Percentiles rank a stretch among this genome's conserved stretches.
Evolutionary conservation across 2,797 vertebrate species (phyloP).

Genomic region (Sebastiscus albofasciatus): DNA sequence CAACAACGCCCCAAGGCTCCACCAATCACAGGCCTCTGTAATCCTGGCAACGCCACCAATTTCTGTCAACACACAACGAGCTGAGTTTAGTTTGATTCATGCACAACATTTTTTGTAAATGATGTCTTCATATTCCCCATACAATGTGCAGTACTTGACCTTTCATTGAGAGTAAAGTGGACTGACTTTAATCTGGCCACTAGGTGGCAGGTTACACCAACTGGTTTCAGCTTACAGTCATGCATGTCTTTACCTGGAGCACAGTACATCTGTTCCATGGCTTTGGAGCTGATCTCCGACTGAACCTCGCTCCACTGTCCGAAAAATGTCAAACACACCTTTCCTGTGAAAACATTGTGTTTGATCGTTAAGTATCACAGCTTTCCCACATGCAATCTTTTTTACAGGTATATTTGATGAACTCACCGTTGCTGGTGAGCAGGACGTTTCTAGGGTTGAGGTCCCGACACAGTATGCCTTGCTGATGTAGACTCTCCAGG

Average conservation of each 20-base stretch:
- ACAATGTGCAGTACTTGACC: not conserved
- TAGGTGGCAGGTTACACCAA: conserved; percentile 60
- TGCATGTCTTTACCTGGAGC: conserved; percentile 88
- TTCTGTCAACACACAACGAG: conserved; percentile 80
- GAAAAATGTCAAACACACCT: conserved; percentile 93
- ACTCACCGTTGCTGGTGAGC: conserved; percentile 89
- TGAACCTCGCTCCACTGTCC: conserved; percentile 99
- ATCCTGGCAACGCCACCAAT: conserved; percentile 90
- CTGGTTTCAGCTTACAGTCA: not conserved
- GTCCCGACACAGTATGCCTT: conserved; percentile 93
- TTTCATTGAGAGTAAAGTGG: not conserved
- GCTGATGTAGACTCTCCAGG: conserved; percentile 93
- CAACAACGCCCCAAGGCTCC: conserved; percentile 95
- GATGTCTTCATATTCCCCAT: not conserved
- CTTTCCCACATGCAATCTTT: not conserved
- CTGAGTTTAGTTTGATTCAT: not conserved
- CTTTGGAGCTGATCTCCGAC: conserved; percentile 85
- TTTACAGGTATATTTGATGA: not conserved
- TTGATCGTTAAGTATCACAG: not conserved
- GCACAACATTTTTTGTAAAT: not conserved
- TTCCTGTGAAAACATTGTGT: conserved; percentile 82
- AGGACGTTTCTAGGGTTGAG: conserved; percentile 96
- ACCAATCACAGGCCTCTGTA: conserved; percentile 96
- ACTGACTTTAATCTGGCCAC: conserved; percentile 45
- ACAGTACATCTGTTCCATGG: conserved; percentile 91